Evolutionary conservation across 1,140 invertebrate species (phyloP).

Genomic region (Apis cerana): DNA sequence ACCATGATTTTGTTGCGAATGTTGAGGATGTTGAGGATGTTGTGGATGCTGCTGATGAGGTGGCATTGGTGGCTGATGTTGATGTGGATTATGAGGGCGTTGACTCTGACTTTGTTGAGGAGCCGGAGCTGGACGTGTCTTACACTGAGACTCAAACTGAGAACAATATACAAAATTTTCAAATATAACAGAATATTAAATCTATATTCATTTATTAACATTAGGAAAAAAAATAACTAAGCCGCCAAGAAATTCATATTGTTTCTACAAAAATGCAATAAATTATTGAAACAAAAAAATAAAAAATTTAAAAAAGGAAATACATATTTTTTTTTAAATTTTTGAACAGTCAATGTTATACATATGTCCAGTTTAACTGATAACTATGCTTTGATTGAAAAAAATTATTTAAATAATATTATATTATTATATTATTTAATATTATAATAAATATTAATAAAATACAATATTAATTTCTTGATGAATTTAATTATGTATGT

Average conservation of each 20-base stretch:
- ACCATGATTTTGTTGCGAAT: conserved; percentile 83
- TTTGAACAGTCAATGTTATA: neutral
- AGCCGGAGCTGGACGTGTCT: conserved; percentile 90
- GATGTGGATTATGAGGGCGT: conserved; percentile 80
- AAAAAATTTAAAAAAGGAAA: neutral
- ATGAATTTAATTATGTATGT: neutral
- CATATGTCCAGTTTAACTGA: neutral
- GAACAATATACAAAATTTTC: conserved; percentile 52
- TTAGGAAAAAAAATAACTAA: neutral
- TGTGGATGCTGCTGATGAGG: conserved; percentile 80
- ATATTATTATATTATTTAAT: no score
- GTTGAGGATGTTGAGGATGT: conserved; percentile 80
- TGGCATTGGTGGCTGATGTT: conserved; percentile 79
- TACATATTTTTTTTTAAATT: neutral
- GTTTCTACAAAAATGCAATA: neutral
- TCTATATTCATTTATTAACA: neutral
- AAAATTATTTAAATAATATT: neutral
- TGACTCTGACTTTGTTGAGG: conserved; percentile 82
- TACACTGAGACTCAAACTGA: conserved; percentile 94
- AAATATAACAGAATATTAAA: conserved; percentile 10
- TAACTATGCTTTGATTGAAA: neutral
- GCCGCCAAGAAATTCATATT: neutral
- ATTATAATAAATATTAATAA: no score
- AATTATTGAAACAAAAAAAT: neutral
- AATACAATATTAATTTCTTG: neutral